Conservation (phyloP, 2,113 vertebrate genomes). For the Nyctibius bracteatus region DNA sequence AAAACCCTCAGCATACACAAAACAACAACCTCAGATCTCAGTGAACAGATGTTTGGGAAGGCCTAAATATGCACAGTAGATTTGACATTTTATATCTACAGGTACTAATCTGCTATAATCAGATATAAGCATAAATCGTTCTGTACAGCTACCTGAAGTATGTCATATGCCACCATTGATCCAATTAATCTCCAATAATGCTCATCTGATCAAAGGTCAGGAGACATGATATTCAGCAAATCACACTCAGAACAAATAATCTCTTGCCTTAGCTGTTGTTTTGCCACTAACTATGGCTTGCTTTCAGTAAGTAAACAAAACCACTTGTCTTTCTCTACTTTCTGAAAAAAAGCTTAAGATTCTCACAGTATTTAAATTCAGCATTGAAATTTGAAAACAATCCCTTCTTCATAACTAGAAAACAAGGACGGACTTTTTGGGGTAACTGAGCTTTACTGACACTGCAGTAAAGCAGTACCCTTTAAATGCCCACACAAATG, state of each 20-base stretch:
- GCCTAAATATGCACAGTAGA: neutral
- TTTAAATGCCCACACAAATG: neutral
- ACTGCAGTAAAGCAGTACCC: neutral
- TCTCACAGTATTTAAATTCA: neutral
- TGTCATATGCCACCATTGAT: conserved; percentile 35
- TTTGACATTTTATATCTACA: conserved; percentile 44
- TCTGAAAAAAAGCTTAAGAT: neutral
- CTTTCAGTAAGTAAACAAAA: neutral
- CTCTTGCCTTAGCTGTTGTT: neutral
- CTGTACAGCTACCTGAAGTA: conserved; percentile 15
- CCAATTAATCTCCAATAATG: conserved; percentile 28
- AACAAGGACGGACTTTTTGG: neutral
- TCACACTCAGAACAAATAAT: neutral
- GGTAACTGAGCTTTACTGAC: neutral
- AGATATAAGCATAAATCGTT: conserved; percentile 23
- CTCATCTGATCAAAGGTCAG: conserved; percentile 2
- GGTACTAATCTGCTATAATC: conserved; percentile 52
- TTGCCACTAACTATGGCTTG: neutral
- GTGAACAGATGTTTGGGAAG: conserved; percentile 24
- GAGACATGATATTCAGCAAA: neutral
- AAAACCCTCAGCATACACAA: neutral
- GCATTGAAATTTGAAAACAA: neutral
- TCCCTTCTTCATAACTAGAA: neutral
- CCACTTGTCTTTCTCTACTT: neutral
- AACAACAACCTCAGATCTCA: neutral